Conservation (phyloP, 2,888 invertebrate species). For the Oasisia sp. region DNA sequence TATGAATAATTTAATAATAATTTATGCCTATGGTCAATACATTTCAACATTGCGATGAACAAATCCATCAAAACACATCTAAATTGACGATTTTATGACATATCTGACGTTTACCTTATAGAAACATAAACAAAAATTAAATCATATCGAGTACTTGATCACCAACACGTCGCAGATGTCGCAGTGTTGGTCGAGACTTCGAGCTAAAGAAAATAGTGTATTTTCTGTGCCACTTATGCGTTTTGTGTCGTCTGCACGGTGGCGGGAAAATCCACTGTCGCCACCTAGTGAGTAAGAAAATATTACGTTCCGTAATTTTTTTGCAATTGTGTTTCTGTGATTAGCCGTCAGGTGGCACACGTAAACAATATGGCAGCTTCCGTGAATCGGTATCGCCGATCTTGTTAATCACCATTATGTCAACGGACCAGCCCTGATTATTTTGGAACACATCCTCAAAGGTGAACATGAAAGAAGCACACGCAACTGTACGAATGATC, state of each 20-base stretch:
- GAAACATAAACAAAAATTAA: too few relatives aligned
- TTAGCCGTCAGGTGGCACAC: not conserved
- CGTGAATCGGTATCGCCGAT: not conserved
- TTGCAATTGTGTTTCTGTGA: not conserved
- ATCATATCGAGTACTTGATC: too few relatives aligned
- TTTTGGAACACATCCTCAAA: not conserved
- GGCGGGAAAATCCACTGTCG: not conserved
- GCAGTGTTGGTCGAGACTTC: too few relatives aligned
- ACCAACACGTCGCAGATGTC: too few relatives aligned
- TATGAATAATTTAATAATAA: too few relatives aligned
- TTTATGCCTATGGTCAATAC: too few relatives aligned
- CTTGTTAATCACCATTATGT: not conserved
- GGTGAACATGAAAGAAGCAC: not conserved
- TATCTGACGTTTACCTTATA: too few relatives aligned
- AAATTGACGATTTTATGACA: too few relatives aligned
- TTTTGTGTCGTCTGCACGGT: not conserved
- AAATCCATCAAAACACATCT: too few relatives aligned
- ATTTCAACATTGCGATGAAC: too few relatives aligned
- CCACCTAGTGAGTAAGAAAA: not conserved
- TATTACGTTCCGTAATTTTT: not conserved
- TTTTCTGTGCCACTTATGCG: not conserved
- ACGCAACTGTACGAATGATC: not conserved
- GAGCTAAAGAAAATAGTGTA: too few relatives aligned
- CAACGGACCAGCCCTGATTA: not conserved
- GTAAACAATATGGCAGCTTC: slow-evolving; percentile 17